Evolutionary conservation across 1,140 invertebrate species (phyloP), one percentile per base, ranked within the genome.

Genomic region (Spodoptera litura): DNA sequence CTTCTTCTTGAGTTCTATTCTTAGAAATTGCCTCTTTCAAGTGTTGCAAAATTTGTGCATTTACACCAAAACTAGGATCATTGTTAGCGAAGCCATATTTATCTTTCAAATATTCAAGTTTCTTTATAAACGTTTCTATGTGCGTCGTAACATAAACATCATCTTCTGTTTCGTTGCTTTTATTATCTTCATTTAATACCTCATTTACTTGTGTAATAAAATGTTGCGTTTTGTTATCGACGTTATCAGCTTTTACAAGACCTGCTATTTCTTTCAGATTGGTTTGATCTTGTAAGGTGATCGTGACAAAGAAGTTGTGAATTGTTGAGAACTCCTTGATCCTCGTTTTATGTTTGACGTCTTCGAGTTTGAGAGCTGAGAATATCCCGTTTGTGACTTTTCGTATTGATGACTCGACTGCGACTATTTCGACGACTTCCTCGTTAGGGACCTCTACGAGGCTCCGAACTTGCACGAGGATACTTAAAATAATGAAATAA

Each of bases 221-320:
- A 75, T 53, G n/a, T 53, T 38, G 58, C 3, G 73, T 64, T 13
- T 31, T 75, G 27, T 75, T 75, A 75, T 75, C 59, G 49, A 75
- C 71, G 74, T 68, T 73, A 59, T 83, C 81, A 11, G 86, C 85
- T 88, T 81, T 90, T 15, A 85, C 86, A 44, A 88, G 70, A 77
- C 78, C 82, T n/a, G 66, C 78, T 58, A 92, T 86, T 82, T 88
- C 59, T 27, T 83, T 87, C 53, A 91, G 76, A 72, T 49, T 83
- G 12, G 78, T 59, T 55, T 87, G 71, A 79, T 90, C 84, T 76
- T 85, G 79, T 20, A 88, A 74, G 20, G 84, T 88, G 49, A 86
- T 58, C 8, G 84, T 80, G 2, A 81, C 78, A 38, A 93, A 88
- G 80, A 87, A 86, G 44, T 89, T 84, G 78, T 90, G 87, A 68